Percentiles rank a stretch among this genome's conserved stretches.
These are phyloP conservation scores for Margaritifera margaritifera DNA, from an alignment of 2,888 invertebrate species.

Conservation along the genomic window DNA sequence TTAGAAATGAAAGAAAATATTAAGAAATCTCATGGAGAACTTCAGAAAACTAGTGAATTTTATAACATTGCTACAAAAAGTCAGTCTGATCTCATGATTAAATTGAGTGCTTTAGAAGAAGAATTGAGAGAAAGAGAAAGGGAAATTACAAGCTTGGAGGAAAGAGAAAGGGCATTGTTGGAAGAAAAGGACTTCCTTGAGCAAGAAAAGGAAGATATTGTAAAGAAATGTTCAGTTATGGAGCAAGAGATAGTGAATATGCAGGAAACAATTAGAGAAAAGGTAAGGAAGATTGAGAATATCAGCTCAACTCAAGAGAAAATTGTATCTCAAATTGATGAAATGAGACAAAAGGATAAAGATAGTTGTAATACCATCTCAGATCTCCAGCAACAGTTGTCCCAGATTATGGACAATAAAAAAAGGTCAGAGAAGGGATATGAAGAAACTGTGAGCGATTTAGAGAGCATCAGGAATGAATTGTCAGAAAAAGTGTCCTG, in stretches of 20 bases:
- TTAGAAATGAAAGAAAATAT: constrained; percentile 12
- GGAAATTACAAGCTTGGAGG: constrained; percentile 13
- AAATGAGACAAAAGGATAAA: constrained; percentile 12
- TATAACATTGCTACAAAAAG: constrained; percentile 31
- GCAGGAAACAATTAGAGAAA: constrained; percentile 1
- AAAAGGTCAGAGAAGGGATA: too few relatives aligned
- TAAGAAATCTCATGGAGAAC: constrained; percentile 8
- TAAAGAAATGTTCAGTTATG: background rate
- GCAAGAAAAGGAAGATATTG: too few relatives aligned
- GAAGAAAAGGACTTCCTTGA: too few relatives aligned
- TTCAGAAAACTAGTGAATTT: constrained; percentile 27
- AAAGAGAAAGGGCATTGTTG: constrained; percentile 10
- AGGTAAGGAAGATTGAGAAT: constrained; percentile 8
- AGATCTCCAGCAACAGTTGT: too few relatives aligned
- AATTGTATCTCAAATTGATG: constrained; percentile 8
- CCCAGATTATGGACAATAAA: too few relatives aligned
- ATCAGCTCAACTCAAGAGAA: constrained; percentile 7
- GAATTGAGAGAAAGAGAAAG: constrained; percentile 16
- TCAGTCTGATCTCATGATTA: constrained; percentile 28
- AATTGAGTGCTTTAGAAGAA: constrained; percentile 19
- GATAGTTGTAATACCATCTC: background rate
- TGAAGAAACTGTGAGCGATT: too few relatives aligned
- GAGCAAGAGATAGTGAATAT: constrained; percentile 2
- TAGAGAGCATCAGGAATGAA: too few relatives aligned
- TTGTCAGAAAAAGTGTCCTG: too few relatives aligned